Evolutionary conservation across 2,888 invertebrate species (phyloP), one percentile per base, ranked within the genome.

Genomic region (Cynaeus angustus): DNA sequence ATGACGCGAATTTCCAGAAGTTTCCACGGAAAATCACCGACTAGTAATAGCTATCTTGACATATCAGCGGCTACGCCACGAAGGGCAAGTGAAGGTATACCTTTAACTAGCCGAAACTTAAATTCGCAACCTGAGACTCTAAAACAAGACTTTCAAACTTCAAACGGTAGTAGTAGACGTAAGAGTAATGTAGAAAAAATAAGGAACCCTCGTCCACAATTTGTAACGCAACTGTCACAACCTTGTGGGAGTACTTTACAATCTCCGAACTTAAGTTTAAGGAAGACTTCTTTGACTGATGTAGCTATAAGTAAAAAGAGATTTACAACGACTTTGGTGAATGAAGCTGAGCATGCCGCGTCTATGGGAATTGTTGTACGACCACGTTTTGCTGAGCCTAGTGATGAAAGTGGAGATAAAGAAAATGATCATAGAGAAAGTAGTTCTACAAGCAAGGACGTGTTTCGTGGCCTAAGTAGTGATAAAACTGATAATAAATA

Each of bases 1-100:
- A 86, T 86, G 69, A 84, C 81, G 9, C 74, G 87, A 21, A 82
- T 87, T 55, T 85, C 88, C 0, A 86, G 85, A 71, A 87, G 85
- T 78, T 85, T 84, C 70, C 85, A 85, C 71, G 85, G 84, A n/a
- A 83, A 84, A 77, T 79, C 82, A 2, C 74, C 80, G 14, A 75
- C 79, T 10, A 80, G 74, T 68, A 71, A 66, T 52, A 80, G 78
- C 58, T 71, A 74, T 50, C 66, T 81, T 56, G 80, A 80, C 67
- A 77, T 78, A 64, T 67, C 75, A 6, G 61, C 59, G 7, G 74
- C 50, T 26, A 65, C 73, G 45, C 81, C 78, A n/a, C 75, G 85
- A 48, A 75, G 83, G 64, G 83, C 84, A 14, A 84, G 84, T 66
- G 84, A 84, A 69, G 76, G 79, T 61, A 72, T 77, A 38, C 73